Evolutionary conservation across 37 sponge, comb jelly and placozoan genomes (phyloP), one percentile per base, ranked within the genome.

Genomic region (Crambe crambe): DNA sequence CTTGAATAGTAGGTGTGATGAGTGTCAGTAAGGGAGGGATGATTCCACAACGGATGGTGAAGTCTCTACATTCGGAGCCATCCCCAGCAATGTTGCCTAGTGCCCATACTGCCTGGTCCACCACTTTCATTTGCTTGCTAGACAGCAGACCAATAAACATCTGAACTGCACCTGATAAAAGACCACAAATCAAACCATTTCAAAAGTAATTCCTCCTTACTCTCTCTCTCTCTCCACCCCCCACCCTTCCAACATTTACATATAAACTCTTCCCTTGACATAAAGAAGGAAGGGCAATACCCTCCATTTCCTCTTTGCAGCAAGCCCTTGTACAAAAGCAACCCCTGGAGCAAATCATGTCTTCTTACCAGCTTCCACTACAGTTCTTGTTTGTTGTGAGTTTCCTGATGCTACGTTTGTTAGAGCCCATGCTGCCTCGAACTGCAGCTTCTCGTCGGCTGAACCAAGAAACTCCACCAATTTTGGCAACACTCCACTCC

Each of bases 81-180:
- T 97, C 95, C 51, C 95, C 95, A 42, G 96, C 94, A 57, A 98
- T 95, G 78, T 98, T 98, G 0, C 96, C 99, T 2, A 98, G 83
- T 5, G 94, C 99, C 99, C 96, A 95, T 29, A 93, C 94, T 66
- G 96, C 99, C 85, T 98, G 99, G 58, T 98, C 96, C 9, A 83
- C 63, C n/a, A 93, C 79, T 59, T 86, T 90, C 29, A 41, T 44
- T 39, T 89, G 80, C 35, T 61, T 36, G 23, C 85, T 85, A 4
- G 90, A 83, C 21, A 98, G 79, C 25, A 98, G 90, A 2, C 70
- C 63, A 68, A 98, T 79, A 56, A 98, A 90, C 57, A 79, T 57
- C 34, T 91, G 99, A 21, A 95, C 92, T 56, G 89, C 96, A 60
- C 95, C 95, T 84, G 74, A 60, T 22, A 60, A 9, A 60, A n/a